Conservation (phyloP, 1,140 invertebrate species). For the Drosophila burlai region DNA sequence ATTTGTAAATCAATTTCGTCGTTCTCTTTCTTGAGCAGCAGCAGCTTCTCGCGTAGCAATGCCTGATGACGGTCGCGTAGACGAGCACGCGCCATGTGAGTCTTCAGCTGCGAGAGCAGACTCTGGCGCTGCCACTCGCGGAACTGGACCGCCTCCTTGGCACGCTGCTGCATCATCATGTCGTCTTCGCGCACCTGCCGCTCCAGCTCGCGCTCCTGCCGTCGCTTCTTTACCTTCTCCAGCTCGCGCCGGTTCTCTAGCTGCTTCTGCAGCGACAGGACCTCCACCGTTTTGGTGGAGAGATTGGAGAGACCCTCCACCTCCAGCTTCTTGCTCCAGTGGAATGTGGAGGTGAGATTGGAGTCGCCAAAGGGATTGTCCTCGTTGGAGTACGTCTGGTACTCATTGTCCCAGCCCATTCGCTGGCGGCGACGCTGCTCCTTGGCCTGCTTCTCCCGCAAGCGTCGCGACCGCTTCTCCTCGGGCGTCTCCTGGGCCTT, state of each 20-base stretch:
- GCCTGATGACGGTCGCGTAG: conserved; percentile 96
- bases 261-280: conserved; percentile 93
- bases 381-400: conserved; percentile 97
- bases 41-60: conserved; percentile 95
- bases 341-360: conserved; percentile 96
- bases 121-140: conserved; percentile 97
- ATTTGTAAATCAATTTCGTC: conserved; percentile 39
- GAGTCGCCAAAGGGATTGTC: conserved; percentile 99
- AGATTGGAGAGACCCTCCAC: conserved; percentile 95
- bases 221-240: conserved; percentile 96
- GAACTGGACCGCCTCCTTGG: conserved; percentile 97
- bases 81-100: conserved; percentile 97
- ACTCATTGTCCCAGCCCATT: conserved; percentile 99
- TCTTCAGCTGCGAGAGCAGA: conserved; percentile 96
- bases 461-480: conserved; percentile 94
- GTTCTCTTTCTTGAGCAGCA: conserved; percentile 93
- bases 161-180: conserved; percentile 93
- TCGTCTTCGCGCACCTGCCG: conserved; percentile 96
- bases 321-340: conserved; percentile 98
- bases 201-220: conserved; percentile 95
- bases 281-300: conserved; percentile 93
- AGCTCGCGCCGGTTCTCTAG: conserved; percentile 95
- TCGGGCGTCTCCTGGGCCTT: conserved; percentile 98
- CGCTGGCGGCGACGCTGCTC: conserved; percentile 94
- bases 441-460: conserved; percentile 96